Percentiles rank a stretch among this genome's conserved stretches.
Evolutionary conservation across 2,888 invertebrate species (phyloP).

Genomic region (Erpobdella octoculata): DNA sequence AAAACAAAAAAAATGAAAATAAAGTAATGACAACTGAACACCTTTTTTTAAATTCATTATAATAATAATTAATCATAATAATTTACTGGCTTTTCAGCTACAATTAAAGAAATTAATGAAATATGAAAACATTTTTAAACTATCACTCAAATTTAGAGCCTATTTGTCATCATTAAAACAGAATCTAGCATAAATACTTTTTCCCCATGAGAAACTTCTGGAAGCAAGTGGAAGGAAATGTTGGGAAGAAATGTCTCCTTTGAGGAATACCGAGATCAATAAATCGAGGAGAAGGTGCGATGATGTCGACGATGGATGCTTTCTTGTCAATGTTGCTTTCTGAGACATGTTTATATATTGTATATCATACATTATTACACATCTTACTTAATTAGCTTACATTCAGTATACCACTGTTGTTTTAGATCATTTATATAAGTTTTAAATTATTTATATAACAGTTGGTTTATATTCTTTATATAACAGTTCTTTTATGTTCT

Average conservation of each 20-base stretch:
- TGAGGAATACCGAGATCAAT: constrained; percentile 56
- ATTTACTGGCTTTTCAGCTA: too few relatives aligned
- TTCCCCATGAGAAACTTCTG: constrained; percentile 2
- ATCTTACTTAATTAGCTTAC: neutral
- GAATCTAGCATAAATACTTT: neutral
- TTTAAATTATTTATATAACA: neutral
- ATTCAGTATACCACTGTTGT: neutral
- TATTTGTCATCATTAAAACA: neutral
- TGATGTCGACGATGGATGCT: constrained; percentile 63
- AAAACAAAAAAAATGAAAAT: neutral
- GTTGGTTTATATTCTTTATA: too few relatives aligned
- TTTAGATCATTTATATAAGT: too few relatives aligned
- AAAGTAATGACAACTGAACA: neutral
- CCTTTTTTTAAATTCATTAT: neutral
- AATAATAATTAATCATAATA: neutral
- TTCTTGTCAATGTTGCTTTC: constrained; percentile 56
- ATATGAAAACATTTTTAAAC: neutral
- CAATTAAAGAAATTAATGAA: too few relatives aligned
- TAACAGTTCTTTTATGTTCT: too few relatives aligned
- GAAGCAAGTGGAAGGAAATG: constrained; percentile 4
- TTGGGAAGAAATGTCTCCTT: constrained; percentile 1
- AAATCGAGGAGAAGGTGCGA: constrained; percentile 72
- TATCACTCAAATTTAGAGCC: neutral
- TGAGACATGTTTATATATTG: constrained; percentile 36
- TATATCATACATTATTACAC: neutral